phyloP scores from a whole-genome alignment of 2,888 invertebrate species.

The Globia sparganii region DNA sequence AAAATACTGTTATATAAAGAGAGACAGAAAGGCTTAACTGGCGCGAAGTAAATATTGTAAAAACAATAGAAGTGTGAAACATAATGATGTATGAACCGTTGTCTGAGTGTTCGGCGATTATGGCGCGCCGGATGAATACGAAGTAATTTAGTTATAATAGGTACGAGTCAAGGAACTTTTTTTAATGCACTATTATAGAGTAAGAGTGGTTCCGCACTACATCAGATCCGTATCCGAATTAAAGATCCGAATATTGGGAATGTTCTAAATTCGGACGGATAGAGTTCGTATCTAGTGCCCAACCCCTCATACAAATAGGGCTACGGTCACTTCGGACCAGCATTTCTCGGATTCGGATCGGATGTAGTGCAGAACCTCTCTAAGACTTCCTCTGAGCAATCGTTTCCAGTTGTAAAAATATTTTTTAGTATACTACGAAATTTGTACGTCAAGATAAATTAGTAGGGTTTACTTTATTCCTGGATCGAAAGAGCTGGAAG shows the following conservation, averaged over 20 bases:
- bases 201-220: neutral
- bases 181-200: slow-evolving; percentile 13
- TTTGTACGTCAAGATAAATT: neutral
- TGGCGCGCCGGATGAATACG: slow-evolving; percentile 43
- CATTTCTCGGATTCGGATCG: too few species aligned
- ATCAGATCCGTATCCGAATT: too few species aligned
- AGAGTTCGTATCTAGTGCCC: too few species aligned
- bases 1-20: slow-evolving; percentile 76
- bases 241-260: too few species aligned
- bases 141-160: slow-evolving; percentile 57
- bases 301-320: too few species aligned
- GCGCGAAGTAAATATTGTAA: slow-evolving; percentile 60
- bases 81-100: slow-evolving; percentile 61
- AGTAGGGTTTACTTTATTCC: too few species aligned
- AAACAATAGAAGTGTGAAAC: slow-evolving; percentile 61
- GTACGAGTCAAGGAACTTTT: slow-evolving; percentile 56
- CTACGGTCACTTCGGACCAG: too few species aligned
- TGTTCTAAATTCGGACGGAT: too few species aligned
- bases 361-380: too few species aligned
- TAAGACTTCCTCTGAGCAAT: slow-evolving; percentile 5
- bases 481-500: neutral
- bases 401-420: slow-evolving; percentile 1
- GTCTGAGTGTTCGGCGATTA: slow-evolving; percentile 41
- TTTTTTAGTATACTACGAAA: neutral
- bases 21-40: slow-evolving; percentile 51